A percentile compares a stretch with the other conserved stretches of the same genome.
Evolutionary conservation across 2,888 invertebrate genomes (phyloP).

Genomic region (Ophioninae sp.): DNA sequence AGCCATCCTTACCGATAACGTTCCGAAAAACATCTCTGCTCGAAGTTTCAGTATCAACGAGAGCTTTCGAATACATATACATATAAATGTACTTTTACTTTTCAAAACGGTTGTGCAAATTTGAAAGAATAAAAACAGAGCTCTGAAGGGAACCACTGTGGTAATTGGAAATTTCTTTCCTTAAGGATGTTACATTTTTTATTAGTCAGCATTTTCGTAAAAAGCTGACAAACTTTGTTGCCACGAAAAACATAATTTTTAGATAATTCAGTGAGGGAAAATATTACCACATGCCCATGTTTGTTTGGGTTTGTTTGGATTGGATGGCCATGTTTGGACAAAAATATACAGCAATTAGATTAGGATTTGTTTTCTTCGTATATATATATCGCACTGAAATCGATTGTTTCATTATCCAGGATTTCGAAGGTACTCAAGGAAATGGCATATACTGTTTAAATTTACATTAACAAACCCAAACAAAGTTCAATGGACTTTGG

Average conservation of each 20-base stretch:
- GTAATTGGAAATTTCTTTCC: background rate
- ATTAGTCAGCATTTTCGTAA: background rate
- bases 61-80: too few relatives aligned
- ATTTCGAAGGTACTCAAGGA: slow-evolving; percentile 1
- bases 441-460: background rate
- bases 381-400: slow-evolving; percentile 4
- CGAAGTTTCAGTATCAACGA: too few relatives aligned
- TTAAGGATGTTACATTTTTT: background rate
- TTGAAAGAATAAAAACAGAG: too few relatives aligned
- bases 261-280: background rate
- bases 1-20: too few relatives aligned
- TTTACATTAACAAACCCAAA: background rate
- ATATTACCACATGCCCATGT: background rate
- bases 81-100: too few relatives aligned
- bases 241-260: too few relatives aligned
- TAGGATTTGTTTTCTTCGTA: background rate
- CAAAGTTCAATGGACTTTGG: background rate
- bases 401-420: slow-evolving; percentile 1
- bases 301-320: too few relatives aligned
- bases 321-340: background rate
- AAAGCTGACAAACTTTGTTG: background rate
- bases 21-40: too few relatives aligned
- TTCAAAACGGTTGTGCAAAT: too few relatives aligned
- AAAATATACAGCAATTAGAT: background rate
- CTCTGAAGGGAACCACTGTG: background rate